Evolutionary conservation across 2,888 invertebrate species (phyloP), one percentile per base, ranked within the genome.

Genomic region (Campoplex capitator): DNA sequence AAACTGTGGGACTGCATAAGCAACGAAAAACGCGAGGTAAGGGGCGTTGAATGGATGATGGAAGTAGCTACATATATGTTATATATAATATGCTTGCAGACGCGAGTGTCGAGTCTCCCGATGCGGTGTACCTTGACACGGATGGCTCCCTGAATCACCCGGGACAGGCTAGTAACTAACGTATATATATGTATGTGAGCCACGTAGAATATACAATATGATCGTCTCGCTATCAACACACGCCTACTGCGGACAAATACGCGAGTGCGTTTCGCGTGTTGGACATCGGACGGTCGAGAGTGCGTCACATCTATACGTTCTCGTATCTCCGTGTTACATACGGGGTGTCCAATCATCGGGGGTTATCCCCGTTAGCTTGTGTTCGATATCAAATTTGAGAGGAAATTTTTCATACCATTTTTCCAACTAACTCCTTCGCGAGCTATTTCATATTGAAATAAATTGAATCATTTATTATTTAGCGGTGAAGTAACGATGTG

Each of bases 121-220:
- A 93, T 93, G 93, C 92, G 92, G 94, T 94, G 94, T 94, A 94
- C 94, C 94, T 94, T 94, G 94, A 94, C 94, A 94, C 92, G 93
- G 94, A 94, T 94, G 94, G 92, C 94, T 94, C 94, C 93, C 94
- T 93, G 94, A 94, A 93, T 94, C 93, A 93, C 91, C 93, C 92
- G 79, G 74, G 86, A 83, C 82, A 67, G 71, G 92, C 93, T 91
- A 91, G 92, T 92, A 92, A 92, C 91, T 92, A 92, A 92, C 91
- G 92, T 48, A 45, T 48, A 6, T 73, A 51, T 73, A 32, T 71
- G 48, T 35, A 84, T 74, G 78, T 75, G 76, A 71, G 78, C 48
- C 73, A 76, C 56, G 56, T 74, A 74, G 65, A 81, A 74, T 80
- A 71, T 73, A 80, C 73, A 71, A 38, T 75, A 45, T 70, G 83